Evolutionary conservation across 2,113 vertebrate genomes (phyloP).

Genomic region (Oxyruncus cristatus): DNA sequence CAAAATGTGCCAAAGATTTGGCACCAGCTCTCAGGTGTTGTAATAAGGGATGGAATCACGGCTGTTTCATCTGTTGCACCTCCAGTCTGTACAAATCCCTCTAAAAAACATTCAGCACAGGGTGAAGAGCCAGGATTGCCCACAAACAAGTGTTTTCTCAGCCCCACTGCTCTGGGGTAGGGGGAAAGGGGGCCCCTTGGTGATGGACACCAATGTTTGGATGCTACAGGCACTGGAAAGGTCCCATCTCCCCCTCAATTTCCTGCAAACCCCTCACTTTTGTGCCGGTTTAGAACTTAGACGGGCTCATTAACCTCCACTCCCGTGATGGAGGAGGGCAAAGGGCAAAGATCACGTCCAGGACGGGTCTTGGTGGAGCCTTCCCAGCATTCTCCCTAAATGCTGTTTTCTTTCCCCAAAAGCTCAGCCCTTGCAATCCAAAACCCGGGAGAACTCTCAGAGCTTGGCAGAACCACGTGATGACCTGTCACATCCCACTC

Average conservation of each 20-base stretch:
- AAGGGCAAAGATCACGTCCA: accelerated
- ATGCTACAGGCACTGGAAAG: neutral
- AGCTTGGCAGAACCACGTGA: neutral
- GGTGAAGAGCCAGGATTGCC: neutral
- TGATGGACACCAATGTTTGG: accelerated
- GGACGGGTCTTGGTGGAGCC: neutral
- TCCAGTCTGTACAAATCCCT: neutral
- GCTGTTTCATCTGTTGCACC: neutral
- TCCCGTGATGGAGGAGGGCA: accelerated
- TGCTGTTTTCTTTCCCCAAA: neutral
- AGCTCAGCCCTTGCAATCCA: neutral
- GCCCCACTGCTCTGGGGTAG: neutral
- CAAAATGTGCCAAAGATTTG: neutral
- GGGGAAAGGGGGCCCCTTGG: neutral
- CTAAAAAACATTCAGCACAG: neutral
- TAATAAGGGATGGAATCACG: accelerated
- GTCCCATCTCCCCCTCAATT: neutral
- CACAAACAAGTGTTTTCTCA: neutral
- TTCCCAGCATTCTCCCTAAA: neutral
- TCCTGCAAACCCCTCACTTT: neutral
- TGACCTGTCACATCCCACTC: neutral
- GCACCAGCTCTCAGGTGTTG: neutral
- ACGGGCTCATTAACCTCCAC: accelerated
- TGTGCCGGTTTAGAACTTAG: neutral
- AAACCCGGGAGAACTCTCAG: neutral